Conservation (phyloP, 37 sponge, comb jelly and placozoan genomes). For the Lycopodina hypogea region DNA sequence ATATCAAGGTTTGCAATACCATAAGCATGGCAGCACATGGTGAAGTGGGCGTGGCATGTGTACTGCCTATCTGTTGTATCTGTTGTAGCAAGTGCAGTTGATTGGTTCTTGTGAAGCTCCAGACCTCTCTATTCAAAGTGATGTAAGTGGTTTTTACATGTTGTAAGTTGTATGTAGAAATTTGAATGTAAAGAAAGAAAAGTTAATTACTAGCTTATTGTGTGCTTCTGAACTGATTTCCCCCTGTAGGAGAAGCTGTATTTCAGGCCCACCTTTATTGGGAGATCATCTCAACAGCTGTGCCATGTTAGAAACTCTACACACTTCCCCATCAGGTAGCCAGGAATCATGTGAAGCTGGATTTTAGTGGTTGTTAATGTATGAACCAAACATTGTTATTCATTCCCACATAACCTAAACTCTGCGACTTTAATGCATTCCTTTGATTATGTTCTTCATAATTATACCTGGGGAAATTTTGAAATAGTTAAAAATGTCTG, state of each 20-base stretch:
- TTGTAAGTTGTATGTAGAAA: not conserved
- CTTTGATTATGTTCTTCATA: no score
- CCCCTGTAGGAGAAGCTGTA: conserved; percentile 70
- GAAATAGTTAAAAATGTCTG: no score
- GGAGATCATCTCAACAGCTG: conserved; percentile 35
- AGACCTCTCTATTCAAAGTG: conserved; percentile 53
- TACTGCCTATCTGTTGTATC: not conserved
- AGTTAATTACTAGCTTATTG: no score
- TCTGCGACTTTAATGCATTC: no score
- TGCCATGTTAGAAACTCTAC: conserved; percentile 58
- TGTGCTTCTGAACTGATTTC: no score
- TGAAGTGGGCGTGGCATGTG: not conserved
- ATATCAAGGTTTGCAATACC: not conserved
- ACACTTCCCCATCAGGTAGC: conserved; percentile 59
- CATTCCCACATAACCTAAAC: no score
- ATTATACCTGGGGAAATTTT: no score
- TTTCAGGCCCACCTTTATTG: conserved; percentile 80
- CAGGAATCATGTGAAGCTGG: not conserved
- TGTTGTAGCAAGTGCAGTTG: conserved; percentile 46
- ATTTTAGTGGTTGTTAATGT: no score
- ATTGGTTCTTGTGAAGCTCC: conserved; percentile 63
- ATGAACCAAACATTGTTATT: no score
- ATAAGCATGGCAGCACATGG: not conserved
- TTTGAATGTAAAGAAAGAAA: no score
- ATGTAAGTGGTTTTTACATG: conserved; percentile 38